Conservation (phyloP, 2,113 vertebrate genomes). For the Potamarius usumacintae region DNA sequence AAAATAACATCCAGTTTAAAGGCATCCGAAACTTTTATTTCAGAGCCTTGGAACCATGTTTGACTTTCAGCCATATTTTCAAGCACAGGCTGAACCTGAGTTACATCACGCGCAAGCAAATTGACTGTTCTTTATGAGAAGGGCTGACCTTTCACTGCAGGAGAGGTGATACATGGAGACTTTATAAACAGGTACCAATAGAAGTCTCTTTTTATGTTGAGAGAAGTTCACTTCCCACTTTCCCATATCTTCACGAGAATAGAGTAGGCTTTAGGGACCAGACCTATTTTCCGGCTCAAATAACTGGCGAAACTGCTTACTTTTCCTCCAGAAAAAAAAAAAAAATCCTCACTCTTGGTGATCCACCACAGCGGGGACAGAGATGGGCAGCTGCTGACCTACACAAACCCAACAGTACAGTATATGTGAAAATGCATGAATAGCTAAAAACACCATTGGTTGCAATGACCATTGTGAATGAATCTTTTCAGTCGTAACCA, state of each 20-base stretch:
- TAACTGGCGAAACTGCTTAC: not conserved
- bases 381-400: not conserved
- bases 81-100: not conserved
- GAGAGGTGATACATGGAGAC: not conserved
- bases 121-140: not conserved
- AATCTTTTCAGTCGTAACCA: not conserved
- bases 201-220: not conserved
- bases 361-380: not conserved
- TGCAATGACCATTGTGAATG: not conserved
- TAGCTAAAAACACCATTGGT: not conserved
- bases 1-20: not conserved
- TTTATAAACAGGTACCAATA: conserved; percentile 14
- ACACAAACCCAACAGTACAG: not conserved
- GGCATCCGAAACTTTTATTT: not conserved
- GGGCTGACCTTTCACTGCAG: conserved; percentile 4
- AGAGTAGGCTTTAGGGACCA: not conserved
- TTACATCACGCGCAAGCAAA: not conserved
- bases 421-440: not conserved
- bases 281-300: not conserved
- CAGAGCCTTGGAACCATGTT: not conserved
- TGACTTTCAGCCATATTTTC: not conserved
- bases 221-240: not conserved
- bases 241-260: not conserved
- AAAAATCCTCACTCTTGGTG: not conserved
- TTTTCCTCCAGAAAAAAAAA: not conserved